These are phyloP conservation scores for Balanococcus diminutus DNA, from an alignment of 2,888 invertebrate genomes.

Conservation along the genomic window DNA sequence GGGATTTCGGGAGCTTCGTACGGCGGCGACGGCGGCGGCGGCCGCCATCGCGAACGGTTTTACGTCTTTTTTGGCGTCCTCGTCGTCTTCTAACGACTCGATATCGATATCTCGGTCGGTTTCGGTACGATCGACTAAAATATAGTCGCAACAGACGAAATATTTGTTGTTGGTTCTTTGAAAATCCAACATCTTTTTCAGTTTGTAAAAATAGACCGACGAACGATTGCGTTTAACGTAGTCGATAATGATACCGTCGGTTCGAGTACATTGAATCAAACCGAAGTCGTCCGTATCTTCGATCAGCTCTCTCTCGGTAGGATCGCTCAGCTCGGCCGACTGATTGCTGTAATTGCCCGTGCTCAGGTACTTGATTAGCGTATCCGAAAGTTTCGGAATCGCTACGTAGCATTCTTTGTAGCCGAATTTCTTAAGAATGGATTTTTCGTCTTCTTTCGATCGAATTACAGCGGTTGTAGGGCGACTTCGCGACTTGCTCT, in stretches of 20 bases:
- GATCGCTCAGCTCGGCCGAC: not conserved
- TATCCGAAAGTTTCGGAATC: not conserved
- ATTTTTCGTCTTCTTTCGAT: not conserved
- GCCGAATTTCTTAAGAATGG: not conserved
- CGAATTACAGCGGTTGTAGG: too few relatives aligned
- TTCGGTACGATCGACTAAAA: not conserved
- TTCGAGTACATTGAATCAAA: not conserved
- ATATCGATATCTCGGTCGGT: not conserved
- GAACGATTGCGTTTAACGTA: conserved; percentile 38
- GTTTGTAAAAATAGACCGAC: not conserved
- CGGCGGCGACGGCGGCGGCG: not conserved
- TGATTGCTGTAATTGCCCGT: not conserved
- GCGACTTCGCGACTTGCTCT: not conserved
- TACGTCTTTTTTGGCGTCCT: too few relatives aligned
- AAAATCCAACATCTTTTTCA: conserved; percentile 37
- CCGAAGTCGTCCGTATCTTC: conserved; percentile 1
- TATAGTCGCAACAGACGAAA: conserved; percentile 9
- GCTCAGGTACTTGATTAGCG: not conserved
- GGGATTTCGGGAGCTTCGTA: not conserved
- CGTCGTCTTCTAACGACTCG: not conserved
- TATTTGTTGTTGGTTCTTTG: conserved; percentile 42
- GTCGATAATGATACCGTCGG: conserved; percentile 37
- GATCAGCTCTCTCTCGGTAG: not conserved
- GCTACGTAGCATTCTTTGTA: not conserved
- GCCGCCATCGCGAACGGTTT: too few relatives aligned